Base-by-base conservation (phyloP, 2,797 vertebrate species). In the Bradypodion pumilum region DNA sequence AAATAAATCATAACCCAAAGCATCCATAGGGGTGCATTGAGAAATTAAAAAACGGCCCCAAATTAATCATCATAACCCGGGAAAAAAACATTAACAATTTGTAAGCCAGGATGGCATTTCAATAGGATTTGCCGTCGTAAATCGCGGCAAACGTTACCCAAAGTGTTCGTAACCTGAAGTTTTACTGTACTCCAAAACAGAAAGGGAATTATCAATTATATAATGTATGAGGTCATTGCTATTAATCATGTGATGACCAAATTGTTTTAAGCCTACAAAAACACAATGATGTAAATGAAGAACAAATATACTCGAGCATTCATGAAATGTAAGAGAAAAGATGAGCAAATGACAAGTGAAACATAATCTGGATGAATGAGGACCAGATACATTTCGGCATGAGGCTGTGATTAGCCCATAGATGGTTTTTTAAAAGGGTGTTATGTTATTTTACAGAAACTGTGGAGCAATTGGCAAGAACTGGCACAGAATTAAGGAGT, bases 381-480 rank as follows among this genome's bases (percentile, higher is more conserved):
- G 35, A 29, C 16, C 12, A 78, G 9, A 35, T 42, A 15, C 25
- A n/a, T 23, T 46, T 35, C 27, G 25, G 40, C 7, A 13, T 13
- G 65, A 32, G 23, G 21, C n/a, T n/a, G n/a, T n/a, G n/a, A n/a
- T n/a, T 13, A 69, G 16, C 35, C 40, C 1, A 37, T 15, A 29
- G 27, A 72, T 10, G 3, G 56, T 19, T 62, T 8, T 13, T 40
- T 52, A 75, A n/a, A 68, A 59, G 27, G 8, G 86, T 5, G 1
- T 0, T 44, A 2, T 0, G 60, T 1, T 0, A 25, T 1, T 19
- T 44, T 59, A 70, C 2, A 40, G 49, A 60, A 60, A 60, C 37
- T 40, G n/a, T 25, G 19, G 10, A n/a, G 52, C 37, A 60, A 5
- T 75, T 5, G 68, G 56, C 16, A 73, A 72, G 21, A 35, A 35